Evolutionary conservation across 2,888 invertebrate species (phyloP).

Genomic region (Bombylius major): DNA sequence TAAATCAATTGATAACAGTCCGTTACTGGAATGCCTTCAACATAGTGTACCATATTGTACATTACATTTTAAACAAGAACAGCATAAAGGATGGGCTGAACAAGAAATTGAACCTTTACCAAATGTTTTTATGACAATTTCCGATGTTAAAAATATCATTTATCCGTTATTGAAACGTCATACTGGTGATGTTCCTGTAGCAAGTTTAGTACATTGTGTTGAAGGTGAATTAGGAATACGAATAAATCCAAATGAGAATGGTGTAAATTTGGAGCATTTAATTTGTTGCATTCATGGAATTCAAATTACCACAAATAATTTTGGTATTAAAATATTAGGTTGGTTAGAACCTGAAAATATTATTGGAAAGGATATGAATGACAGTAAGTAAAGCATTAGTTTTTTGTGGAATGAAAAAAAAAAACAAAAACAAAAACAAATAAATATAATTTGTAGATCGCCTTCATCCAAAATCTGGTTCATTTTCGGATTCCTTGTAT

Average conservation of each 20-base stretch:
- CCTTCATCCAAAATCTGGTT: conserved; percentile 22
- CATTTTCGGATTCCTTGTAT: conserved; percentile 36
- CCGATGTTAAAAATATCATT: conserved; percentile 31
- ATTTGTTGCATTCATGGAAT: conserved; percentile 72
- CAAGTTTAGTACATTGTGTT: conserved; percentile 34
- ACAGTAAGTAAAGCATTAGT: conserved; percentile 4
- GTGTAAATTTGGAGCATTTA: conserved; percentile 81
- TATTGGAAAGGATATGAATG: conserved; percentile 12
- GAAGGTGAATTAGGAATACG: conserved; percentile 28
- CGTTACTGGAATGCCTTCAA: conserved; percentile 37
- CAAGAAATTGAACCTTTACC: conserved; percentile 54
- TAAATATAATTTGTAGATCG: conserved; percentile 2
- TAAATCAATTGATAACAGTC: conserved; percentile 39
- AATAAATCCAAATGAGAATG: conserved; percentile 40
- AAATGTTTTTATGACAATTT: conserved; percentile 39
- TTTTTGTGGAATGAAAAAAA: not conserved
- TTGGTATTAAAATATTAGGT: conserved; percentile 35
- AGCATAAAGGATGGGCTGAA: conserved; percentile 63
- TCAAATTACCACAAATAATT: conserved; percentile 35
- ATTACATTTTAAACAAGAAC: conserved; percentile 44
- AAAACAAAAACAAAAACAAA: not conserved
- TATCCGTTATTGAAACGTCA: conserved; percentile 32
- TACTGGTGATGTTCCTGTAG: conserved; percentile 33
- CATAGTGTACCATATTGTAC: conserved; percentile 49
- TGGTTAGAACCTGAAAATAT: conserved; percentile 27